A percentile compares a stretch with the other conserved stretches of the same genome.
Conservation (phyloP, 2,113 vertebrate species). For the Talpa occidentalis region DNA sequence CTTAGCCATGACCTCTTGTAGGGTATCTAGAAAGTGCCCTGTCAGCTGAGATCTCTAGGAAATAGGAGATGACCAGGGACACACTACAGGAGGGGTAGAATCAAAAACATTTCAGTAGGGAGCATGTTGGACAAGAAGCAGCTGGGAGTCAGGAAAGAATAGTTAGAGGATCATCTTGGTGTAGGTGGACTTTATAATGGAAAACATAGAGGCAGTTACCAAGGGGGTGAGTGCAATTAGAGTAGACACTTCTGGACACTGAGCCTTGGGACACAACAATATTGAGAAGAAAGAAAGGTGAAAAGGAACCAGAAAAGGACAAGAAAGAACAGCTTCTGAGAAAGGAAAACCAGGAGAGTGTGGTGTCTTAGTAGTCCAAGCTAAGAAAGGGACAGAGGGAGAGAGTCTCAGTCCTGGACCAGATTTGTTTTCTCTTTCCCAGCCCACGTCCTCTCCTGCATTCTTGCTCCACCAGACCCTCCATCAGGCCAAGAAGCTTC, state of each 20-base stretch:
- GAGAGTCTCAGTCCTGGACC: no score
- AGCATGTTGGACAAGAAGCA: not conserved
- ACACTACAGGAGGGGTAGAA: not conserved
- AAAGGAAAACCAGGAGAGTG: not conserved
- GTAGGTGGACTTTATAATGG: not conserved
- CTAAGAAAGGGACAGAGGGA: not conserved
- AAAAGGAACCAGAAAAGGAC: not conserved
- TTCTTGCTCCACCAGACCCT: no score
- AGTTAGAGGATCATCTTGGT: not conserved
- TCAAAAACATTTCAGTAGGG: not conserved
- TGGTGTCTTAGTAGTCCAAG: not conserved
- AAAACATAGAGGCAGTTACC: not conserved
- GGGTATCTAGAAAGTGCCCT: not conserved
- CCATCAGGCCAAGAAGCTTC: no score
- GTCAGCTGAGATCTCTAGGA: not conserved
- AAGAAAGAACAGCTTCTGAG: not conserved
- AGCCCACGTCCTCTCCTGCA: no score
- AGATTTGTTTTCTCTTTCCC: no score
- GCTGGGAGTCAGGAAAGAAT: not conserved
- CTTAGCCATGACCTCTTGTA: not conserved
- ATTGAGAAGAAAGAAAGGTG: not conserved
- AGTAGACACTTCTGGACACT: not conserved
- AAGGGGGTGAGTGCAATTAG: not conserved
- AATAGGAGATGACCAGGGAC: not conserved
- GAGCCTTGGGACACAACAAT: not conserved